A percentile compares a stretch with the other conserved stretches of the same genome.
These are phyloP conservation scores for Parazoanthus darwini DNA, from an alignment of 92 coral and sea anemone species.

Conservation along the genomic window DNA sequence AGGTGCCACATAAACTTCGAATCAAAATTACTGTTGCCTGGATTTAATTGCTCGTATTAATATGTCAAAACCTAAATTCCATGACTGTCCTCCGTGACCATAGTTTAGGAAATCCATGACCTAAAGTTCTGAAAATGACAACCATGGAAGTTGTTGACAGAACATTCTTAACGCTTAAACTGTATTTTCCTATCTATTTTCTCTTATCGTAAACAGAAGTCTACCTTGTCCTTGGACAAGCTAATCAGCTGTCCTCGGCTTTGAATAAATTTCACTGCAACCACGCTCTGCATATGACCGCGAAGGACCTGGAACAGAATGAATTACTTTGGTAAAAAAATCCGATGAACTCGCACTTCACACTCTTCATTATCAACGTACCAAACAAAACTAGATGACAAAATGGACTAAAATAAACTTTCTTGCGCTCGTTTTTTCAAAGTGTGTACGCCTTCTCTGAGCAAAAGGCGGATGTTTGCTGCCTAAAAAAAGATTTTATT, in stretches of 20 bases:
- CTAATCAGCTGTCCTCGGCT: constrained; percentile 91
- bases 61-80: too few relatives aligned
- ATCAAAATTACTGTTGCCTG: too few relatives aligned
- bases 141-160: too few relatives aligned
- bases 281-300: constrained; percentile 97
- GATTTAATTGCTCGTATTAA: too few relatives aligned
- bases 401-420: too few relatives aligned
- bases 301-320: constrained; percentile 74
- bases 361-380: neutral
- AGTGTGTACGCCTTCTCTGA: neutral
- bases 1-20: neutral
- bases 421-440: neutral
- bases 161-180: neutral
- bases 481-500: too few relatives aligned
- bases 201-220: neutral
- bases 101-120: too few relatives aligned
- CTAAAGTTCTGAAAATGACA: too few relatives aligned
- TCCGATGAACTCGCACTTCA: neutral
- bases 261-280: constrained; percentile 85
- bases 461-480: too few relatives aligned
- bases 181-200: neutral
- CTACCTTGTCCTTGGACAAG: constrained; percentile 92
- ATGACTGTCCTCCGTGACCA: too few relatives aligned
- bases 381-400: neutral
- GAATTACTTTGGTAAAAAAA: neutral